Conservation (phyloP, 2,888 invertebrate genomes). For the Drosophila mayaguana region DNA sequence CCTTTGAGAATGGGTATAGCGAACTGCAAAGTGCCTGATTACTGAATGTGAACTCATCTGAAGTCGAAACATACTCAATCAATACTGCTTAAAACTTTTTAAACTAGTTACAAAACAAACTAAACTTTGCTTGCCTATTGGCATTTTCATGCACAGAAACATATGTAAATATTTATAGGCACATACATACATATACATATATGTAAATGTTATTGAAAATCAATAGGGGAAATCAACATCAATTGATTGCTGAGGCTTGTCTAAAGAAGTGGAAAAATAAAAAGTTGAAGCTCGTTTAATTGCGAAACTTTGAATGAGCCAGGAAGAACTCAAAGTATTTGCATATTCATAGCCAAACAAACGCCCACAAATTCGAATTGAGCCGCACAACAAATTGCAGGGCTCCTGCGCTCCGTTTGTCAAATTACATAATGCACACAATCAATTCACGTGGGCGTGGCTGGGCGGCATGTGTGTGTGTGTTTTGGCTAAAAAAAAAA, state of each 20-base stretch:
- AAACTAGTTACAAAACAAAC: conserved; percentile 7
- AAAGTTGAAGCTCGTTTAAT: conserved; percentile 1
- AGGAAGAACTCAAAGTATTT: neutral
- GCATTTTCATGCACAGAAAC: neutral
- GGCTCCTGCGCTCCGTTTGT: neutral
- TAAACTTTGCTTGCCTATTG: neutral
- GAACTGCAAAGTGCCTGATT: neutral
- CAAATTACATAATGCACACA: conserved; percentile 10
- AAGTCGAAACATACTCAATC: neutral
- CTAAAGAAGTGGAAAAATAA: neutral
- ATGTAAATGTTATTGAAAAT: neutral
- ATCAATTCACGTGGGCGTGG: neutral
- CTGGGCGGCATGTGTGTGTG: neutral
- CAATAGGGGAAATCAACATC: neutral
- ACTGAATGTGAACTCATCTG: neutral
- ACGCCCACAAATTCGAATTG: conserved; percentile 10
- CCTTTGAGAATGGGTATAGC: neutral
- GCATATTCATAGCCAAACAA: conserved; percentile 8
- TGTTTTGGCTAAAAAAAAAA: neutral
- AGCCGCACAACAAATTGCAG: neutral
- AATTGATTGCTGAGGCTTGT: conserved; percentile 4
- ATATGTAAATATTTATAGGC: neutral
- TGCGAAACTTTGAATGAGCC: conserved; percentile 9
- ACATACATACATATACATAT: neutral
- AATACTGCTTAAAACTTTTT: conserved; percentile 3